A percentile compares a stretch with the other conserved stretches of the same genome.
These are phyloP conservation scores for Halichoerus grypus DNA, from an alignment of 2,113 vertebrate species.

Conservation along the genomic window DNA sequence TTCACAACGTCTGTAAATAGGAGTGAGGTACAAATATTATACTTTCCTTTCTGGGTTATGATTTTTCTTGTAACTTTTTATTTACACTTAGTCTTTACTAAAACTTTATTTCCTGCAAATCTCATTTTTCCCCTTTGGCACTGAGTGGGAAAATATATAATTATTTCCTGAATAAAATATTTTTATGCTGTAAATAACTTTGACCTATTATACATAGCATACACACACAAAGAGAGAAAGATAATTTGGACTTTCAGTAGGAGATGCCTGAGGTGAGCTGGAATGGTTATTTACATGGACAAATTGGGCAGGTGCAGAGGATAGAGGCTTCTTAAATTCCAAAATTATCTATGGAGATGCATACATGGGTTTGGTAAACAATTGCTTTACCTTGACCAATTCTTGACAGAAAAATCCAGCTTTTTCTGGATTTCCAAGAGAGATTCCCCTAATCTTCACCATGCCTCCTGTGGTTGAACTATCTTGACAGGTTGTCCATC, in stretches of 20 bases:
- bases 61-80: background rate
- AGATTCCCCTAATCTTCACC: background rate
- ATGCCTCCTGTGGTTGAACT: background rate
- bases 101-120: background rate
- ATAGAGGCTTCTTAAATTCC: background rate
- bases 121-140: background rate
- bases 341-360: background rate
- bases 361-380: background rate
- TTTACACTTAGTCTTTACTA: background rate
- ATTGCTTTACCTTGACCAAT: background rate
- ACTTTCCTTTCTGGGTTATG: background rate
- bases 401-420: background rate
- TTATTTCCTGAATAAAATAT: background rate
- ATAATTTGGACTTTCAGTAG: background rate
- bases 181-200: background rate
- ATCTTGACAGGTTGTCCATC: rapidly evolving
- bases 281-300: background rate
- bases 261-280: background rate
- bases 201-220: background rate
- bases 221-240: background rate
- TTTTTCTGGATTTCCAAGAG: background rate
- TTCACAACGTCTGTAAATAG: background rate
- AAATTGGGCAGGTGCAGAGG: rapidly evolving
- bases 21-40: background rate
- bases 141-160: background rate